Evolutionary conservation across 1,140 invertebrate species (phyloP).

Genomic region (Psilanteris sp.): DNA sequence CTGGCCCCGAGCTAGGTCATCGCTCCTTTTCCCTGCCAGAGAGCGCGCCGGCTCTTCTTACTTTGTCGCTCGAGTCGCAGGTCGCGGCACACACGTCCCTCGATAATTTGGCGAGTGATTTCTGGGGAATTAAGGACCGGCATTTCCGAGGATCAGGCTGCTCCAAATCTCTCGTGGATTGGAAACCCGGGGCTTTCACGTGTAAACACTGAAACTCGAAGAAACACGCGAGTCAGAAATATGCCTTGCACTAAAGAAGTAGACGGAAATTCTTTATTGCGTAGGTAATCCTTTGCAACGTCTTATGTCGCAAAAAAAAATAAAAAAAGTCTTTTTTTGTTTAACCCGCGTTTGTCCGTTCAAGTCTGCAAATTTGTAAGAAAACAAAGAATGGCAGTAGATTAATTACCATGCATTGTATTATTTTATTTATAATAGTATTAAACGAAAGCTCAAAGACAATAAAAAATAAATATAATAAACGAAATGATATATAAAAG

Average conservation of each 20-base stretch:
- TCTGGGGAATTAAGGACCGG: conserved; percentile 53
- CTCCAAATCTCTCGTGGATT: conserved; percentile 58
- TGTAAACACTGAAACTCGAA: conserved; percentile 39
- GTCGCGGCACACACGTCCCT: conserved; percentile 41
- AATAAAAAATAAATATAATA: no score
- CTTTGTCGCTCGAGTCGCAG: conserved; percentile 39
- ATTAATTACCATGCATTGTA: no score
- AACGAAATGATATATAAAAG: no score
- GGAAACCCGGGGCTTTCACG: conserved; percentile 34
- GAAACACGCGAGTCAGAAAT: conserved; percentile 53
- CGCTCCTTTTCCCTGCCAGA: conserved; percentile 2
- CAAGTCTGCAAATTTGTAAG: no score
- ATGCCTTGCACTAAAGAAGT: conserved; percentile 17
- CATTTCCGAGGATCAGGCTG: conserved; percentile 52
- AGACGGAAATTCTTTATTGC: conserved; percentile 10
- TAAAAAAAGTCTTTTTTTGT: no score
- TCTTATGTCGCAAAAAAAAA: no score
- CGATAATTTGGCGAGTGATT: conserved; percentile 59
- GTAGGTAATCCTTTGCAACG: no score
- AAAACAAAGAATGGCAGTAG: no score
- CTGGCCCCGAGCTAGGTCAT: conserved; percentile 29
- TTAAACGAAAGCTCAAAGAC: no score
- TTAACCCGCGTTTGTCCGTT: no score
- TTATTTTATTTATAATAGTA: no score
- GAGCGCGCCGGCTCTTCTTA: conserved; percentile 20